Evolutionary conservation across 2,888 invertebrate species (phyloP).

Genomic region (Leptarthrus brevirostris): DNA sequence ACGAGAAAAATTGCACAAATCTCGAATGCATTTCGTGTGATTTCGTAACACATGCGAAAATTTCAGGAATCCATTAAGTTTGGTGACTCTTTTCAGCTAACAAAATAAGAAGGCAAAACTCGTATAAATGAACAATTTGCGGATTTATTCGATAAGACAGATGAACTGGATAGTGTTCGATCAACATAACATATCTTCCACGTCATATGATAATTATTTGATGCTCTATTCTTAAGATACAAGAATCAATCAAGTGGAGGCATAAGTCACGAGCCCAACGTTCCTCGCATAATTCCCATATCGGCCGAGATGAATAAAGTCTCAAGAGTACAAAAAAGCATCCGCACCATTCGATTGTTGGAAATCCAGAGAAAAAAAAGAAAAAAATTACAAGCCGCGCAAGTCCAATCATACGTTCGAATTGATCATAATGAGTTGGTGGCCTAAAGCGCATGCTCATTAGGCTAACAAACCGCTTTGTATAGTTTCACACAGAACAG

Average conservation of each 20-base stretch:
- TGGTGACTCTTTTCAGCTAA: constrained; percentile 11
- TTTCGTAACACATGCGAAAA: constrained; percentile 50
- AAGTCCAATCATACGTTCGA: constrained; percentile 41
- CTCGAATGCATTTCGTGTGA: constrained; percentile 54
- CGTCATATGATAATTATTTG: neutral
- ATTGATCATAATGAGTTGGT: constrained; percentile 57
- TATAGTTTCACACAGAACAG: constrained; percentile 37
- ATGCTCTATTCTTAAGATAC: neutral
- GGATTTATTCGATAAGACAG: no score
- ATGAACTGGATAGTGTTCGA: neutral
- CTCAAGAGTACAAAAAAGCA: neutral
- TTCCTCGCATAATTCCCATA: constrained; percentile 17
- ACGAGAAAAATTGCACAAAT: constrained; percentile 53
- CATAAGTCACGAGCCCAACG: constrained; percentile 36
- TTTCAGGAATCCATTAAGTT: constrained; percentile 25
- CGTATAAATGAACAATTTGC: neutral
- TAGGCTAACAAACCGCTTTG: constrained; percentile 56
- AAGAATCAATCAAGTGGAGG: neutral
- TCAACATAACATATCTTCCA: neutral
- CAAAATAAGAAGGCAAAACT: constrained; percentile 15
- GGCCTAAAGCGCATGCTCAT: constrained; percentile 58
- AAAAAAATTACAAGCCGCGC: constrained; percentile 20
- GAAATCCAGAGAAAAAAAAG: neutral
- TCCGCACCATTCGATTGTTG: neutral
- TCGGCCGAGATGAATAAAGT: neutral